phyloP scores from a whole-genome alignment of 2,797 vertebrate genomes.

The Anabas testudineus region DNA sequence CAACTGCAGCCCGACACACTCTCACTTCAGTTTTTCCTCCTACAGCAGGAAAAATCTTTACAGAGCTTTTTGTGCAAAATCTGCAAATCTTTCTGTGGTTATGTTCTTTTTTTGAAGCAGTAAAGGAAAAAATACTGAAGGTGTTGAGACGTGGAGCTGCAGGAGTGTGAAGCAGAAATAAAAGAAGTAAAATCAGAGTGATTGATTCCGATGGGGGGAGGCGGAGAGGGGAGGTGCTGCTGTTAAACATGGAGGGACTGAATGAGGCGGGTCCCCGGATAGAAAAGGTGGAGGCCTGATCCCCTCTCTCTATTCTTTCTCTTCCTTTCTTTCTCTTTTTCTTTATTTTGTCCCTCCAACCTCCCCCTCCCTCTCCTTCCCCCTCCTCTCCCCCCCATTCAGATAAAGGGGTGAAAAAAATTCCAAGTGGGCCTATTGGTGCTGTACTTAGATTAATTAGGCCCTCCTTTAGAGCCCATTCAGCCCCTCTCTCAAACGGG shows the following conservation, averaged over 20 bases:
- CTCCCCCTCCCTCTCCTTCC: not conserved
- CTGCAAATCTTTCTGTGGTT: not conserved
- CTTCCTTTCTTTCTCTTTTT: conserved; percentile 61
- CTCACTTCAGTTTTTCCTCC: not conserved
- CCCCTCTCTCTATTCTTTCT: conserved; percentile 66
- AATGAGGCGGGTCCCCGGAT: conserved; percentile 65
- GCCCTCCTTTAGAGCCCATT: conserved; percentile 91
- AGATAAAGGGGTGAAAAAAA: conserved; percentile 88
- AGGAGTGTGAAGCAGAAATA: not conserved
- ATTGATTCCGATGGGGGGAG: conserved; percentile 46
- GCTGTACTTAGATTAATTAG: conserved; percentile 95
- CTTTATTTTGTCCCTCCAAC: conserved; percentile 42
- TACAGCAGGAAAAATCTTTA: too few relatives aligned
- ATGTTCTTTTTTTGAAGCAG: not conserved
- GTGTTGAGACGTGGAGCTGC: not conserved
- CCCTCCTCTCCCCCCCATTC: conserved; percentile 61
- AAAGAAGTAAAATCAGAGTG: conserved; percentile 32
- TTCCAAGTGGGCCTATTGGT: conserved; percentile 90
- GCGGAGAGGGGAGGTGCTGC: conserved; percentile 36
- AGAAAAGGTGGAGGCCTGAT: conserved; percentile 77
- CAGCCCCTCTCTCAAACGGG: conserved; percentile 85
- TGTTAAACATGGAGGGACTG: conserved; percentile 73
- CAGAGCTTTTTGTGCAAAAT: not conserved
- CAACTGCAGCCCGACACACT: conserved; percentile 58
- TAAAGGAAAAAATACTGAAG: too few relatives aligned